Conservation (phyloP, 2,888 invertebrate genomes). For the Phragmatobia fuliginosa region DNA sequence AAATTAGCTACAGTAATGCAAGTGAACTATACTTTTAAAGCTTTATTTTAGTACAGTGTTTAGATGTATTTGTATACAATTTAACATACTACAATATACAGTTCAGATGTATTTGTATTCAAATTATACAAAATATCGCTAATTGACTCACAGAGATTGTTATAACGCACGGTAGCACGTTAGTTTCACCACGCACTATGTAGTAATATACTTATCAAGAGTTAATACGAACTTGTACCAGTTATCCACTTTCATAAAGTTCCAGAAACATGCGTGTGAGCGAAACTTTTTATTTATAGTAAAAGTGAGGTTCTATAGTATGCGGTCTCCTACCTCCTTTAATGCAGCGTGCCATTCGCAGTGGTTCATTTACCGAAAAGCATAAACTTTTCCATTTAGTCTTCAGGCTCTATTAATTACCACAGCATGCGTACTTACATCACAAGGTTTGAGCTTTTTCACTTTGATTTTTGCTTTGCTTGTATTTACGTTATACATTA, state of each 20-base stretch:
- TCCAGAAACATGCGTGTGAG: constrained; percentile 20
- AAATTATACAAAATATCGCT: neutral
- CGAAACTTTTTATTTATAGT: constrained; percentile 21
- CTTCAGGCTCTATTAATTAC: constrained; percentile 18
- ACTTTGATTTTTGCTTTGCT: constrained; percentile 6
- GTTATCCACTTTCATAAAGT: constrained; percentile 19
- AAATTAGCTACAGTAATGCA: neutral
- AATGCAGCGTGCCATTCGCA: constrained; percentile 19
- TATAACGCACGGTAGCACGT: neutral
- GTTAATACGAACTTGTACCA: constrained; percentile 26
- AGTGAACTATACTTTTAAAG: neutral
- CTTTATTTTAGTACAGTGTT: neutral
- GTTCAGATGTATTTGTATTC: no score
- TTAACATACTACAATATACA: no score
- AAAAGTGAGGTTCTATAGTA: constrained; percentile 14
- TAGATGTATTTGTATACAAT: no score
- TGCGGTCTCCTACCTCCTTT: neutral
- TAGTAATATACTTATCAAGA: constrained; percentile 25
- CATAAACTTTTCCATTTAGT: constrained; percentile 22
- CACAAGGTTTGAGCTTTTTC: neutral
- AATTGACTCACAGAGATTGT: neutral
- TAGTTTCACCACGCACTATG: constrained; percentile 12
- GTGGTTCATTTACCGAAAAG: constrained; percentile 24
- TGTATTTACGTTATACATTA: neutral
- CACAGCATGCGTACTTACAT: constrained; percentile 6